Evolutionary conservation across 2,797 vertebrate species (phyloP).

Genomic region (Eulemur albifrons): DNA sequence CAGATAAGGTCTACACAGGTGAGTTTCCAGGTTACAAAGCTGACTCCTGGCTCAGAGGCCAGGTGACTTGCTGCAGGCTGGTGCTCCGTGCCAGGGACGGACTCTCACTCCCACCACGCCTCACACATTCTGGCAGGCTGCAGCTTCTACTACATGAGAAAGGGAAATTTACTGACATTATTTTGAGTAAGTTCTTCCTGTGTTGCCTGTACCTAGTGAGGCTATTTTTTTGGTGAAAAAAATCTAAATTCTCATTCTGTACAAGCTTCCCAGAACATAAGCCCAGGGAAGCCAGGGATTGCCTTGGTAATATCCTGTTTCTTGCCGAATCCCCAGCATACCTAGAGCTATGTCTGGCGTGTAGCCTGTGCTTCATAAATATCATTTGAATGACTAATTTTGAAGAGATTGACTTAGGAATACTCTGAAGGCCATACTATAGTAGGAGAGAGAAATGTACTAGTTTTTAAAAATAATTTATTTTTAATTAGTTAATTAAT

Average conservation of each 20-base stretch:
- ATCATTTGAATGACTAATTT: not conserved
- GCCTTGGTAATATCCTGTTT: not conserved
- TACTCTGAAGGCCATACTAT: not conserved
- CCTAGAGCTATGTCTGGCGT: not conserved
- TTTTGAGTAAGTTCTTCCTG: not conserved
- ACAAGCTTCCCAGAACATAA: not conserved
- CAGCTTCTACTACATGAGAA: not conserved
- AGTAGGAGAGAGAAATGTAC: not conserved
- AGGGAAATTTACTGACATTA: not conserved
- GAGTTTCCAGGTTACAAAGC: not conserved
- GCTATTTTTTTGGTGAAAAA: not conserved
- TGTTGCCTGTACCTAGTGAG: too few species aligned
- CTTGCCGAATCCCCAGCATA: not conserved
- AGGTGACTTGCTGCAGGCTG: not conserved
- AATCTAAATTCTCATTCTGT: not conserved
- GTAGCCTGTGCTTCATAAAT: not conserved
- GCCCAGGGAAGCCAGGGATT: not conserved
- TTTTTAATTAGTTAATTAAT: too few species aligned
- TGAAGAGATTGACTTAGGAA: not conserved
- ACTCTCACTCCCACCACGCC: fast-evolving
- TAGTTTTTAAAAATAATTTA: too few species aligned
- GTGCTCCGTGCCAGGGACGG: fast-evolving
- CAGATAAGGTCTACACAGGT: not conserved
- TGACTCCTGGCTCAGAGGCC: not conserved
- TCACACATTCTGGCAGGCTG: not conserved